These are phyloP conservation scores for Euura lappo DNA, from an alignment of 1,140 invertebrate genomes.

Conservation along the genomic window DNA sequence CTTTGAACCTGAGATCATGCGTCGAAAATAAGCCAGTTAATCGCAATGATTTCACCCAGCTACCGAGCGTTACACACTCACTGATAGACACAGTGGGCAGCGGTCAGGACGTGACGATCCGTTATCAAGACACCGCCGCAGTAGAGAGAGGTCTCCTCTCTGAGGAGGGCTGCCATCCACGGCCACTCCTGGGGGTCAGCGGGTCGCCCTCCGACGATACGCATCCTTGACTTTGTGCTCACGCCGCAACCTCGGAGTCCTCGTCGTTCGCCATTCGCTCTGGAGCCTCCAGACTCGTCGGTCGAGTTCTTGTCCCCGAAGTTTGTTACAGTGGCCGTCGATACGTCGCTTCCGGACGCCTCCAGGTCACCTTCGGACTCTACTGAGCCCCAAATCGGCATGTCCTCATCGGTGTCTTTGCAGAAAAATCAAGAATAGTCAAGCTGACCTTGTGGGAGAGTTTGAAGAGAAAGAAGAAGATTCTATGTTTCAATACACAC, in stretches of 20 bases:
- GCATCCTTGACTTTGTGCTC: slow-evolving; percentile 61
- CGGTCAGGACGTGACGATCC: slow-evolving; percentile 79
- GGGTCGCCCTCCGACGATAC: slow-evolving; percentile 68
- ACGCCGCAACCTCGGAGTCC: slow-evolving; percentile 70
- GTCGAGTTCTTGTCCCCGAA: neutral
- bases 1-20: slow-evolving; percentile 60
- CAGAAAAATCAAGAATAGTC: neutral
- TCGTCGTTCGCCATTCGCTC: slow-evolving; percentile 27
- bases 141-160: slow-evolving; percentile 63
- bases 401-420: neutral
- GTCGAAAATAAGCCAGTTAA: slow-evolving; percentile 9
- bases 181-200: slow-evolving; percentile 78
- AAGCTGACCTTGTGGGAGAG: neutral
- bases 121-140: slow-evolving; percentile 83
- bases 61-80: slow-evolving; percentile 21
- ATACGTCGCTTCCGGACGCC: neutral
- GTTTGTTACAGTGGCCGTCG: neutral
- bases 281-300: neutral
- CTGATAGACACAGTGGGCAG: slow-evolving; percentile 75
- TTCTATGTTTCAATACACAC: slow-evolving; percentile 15
- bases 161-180: slow-evolving; percentile 79
- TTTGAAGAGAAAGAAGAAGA: neutral
- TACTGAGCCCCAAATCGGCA: neutral
- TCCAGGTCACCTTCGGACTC: neutral
- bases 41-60: neutral